phyloP scores from a whole-genome alignment of 2,113 vertebrate species.

The Tenrec ecaudatus region DNA sequence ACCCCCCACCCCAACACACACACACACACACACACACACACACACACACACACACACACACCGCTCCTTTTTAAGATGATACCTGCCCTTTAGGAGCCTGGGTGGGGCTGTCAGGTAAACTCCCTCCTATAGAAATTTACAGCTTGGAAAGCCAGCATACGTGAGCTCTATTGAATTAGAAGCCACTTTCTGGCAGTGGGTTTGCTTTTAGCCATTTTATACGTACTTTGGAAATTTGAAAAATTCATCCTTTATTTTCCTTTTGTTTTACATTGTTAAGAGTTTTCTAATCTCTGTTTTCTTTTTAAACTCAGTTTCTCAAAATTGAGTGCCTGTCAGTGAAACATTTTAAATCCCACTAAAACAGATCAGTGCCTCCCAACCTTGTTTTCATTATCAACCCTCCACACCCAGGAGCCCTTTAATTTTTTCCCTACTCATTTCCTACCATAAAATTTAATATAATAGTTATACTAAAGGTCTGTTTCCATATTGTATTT shows the following conservation, averaged over 20 bases:
- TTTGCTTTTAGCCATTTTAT: too few relatives aligned
- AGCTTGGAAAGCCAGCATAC: too few relatives aligned
- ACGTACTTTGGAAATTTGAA: background rate
- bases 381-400: background rate
- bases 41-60: too few relatives aligned
- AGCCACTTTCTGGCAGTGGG: too few relatives aligned
- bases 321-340: background rate
- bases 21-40: too few relatives aligned
- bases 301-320: background rate
- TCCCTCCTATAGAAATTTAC: too few relatives aligned
- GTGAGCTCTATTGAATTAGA: too few relatives aligned
- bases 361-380: background rate
- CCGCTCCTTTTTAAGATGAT: background rate
- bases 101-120: too few relatives aligned
- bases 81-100: background rate
- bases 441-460: background rate
- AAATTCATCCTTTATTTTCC: background rate
- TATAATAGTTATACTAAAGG: background rate
- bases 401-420: background rate
- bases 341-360: background rate
- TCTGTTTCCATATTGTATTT: background rate
- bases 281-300: background rate
- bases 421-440: constrained; percentile 46
- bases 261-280: background rate
- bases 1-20: too few relatives aligned